These are phyloP conservation scores for Nebria ingens DNA, from an alignment of 1,140 invertebrate genomes.

Conservation along the genomic window DNA sequence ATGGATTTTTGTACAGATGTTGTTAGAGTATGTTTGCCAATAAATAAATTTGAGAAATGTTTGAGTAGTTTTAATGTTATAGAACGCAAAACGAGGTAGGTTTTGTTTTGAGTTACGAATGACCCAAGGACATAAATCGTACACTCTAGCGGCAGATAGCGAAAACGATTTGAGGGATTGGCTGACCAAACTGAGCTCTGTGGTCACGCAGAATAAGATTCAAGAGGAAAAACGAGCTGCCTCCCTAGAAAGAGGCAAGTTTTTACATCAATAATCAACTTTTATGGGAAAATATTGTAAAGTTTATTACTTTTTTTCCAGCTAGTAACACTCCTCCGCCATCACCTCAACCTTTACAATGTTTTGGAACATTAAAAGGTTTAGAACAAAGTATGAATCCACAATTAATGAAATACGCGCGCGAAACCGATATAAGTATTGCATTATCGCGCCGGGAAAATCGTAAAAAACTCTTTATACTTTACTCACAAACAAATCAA, in stretches of 20 bases:
- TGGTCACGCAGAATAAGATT: constrained; percentile 64
- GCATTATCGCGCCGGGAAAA: constrained; percentile 66
- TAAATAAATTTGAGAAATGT: background rate
- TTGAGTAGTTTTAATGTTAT: constrained; percentile 22
- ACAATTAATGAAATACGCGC: constrained; percentile 76
- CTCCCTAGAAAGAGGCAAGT: constrained; percentile 48
- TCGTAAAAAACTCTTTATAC: constrained; percentile 55
- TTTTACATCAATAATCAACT: too few species aligned
- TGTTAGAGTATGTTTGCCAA: constrained; percentile 49
- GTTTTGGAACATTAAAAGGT: constrained; percentile 68
- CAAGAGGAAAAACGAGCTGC: constrained; percentile 58
- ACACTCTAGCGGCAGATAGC: constrained; percentile 75
- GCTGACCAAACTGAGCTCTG: constrained; percentile 60
- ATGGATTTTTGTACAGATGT: constrained; percentile 88
- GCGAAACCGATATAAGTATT: constrained; percentile 81
- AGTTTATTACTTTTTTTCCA: constrained; percentile 20
- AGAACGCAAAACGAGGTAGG: constrained; percentile 77
- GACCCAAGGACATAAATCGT: constrained; percentile 70
- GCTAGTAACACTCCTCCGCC: constrained; percentile 43
- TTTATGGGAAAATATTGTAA: too few species aligned
- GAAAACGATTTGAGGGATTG: constrained; percentile 79
- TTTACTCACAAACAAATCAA: constrained; percentile 26
- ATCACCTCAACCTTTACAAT: constrained; percentile 38
- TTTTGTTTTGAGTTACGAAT: constrained; percentile 82
- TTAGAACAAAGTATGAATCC: constrained; percentile 86